phyloP scores from a whole-genome alignment of 2,797 vertebrate genomes.

The Cetoscarus ocellatus region DNA sequence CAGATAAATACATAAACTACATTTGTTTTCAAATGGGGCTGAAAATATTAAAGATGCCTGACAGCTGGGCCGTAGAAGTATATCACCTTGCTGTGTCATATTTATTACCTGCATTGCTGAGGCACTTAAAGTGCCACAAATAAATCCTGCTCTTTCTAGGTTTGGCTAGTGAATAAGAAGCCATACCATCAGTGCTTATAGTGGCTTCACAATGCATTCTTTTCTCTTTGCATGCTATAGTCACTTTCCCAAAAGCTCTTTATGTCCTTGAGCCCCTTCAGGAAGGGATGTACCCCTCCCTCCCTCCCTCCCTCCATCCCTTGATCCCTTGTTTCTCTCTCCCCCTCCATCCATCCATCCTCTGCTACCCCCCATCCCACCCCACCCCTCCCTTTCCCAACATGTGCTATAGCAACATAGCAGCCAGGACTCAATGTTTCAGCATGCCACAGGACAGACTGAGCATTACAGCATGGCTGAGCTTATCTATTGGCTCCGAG shows the following conservation, averaged over 20 bases:
- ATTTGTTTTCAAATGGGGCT: conserved; percentile 73
- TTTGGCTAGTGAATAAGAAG: conserved; percentile 67
- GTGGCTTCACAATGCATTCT: conserved; percentile 53
- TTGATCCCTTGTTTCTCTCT: conserved; percentile 52
- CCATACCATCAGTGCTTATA: conserved; percentile 52
- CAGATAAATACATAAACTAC: conserved; percentile 74
- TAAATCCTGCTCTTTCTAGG: conserved; percentile 83
- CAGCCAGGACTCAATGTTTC: conserved; percentile 72
- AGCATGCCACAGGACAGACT: conserved; percentile 72
- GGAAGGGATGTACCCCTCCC: conserved; percentile 57
- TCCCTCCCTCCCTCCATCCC: conserved; percentile 45
- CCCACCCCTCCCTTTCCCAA: conserved; percentile 46
- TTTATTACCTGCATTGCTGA: conserved; percentile 83
- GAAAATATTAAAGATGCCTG: conserved; percentile 78
- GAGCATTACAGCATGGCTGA: conserved; percentile 74
- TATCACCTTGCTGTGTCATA: conserved; percentile 78
- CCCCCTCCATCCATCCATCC: conserved; percentile 51
- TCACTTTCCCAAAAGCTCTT: conserved; percentile 80
- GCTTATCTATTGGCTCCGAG: conserved; percentile 79
- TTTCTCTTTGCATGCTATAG: conserved; percentile 65
- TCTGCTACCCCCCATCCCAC: conserved; percentile 19
- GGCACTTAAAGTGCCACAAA: conserved; percentile 80
- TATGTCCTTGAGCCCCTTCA: conserved; percentile 79
- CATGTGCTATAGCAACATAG: conserved; percentile 73
- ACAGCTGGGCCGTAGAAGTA: conserved; percentile 76